Evolutionary conservation across 1,140 invertebrate species (phyloP), one percentile per base, ranked within the genome.

Genomic region (Linepithema humile): DNA sequence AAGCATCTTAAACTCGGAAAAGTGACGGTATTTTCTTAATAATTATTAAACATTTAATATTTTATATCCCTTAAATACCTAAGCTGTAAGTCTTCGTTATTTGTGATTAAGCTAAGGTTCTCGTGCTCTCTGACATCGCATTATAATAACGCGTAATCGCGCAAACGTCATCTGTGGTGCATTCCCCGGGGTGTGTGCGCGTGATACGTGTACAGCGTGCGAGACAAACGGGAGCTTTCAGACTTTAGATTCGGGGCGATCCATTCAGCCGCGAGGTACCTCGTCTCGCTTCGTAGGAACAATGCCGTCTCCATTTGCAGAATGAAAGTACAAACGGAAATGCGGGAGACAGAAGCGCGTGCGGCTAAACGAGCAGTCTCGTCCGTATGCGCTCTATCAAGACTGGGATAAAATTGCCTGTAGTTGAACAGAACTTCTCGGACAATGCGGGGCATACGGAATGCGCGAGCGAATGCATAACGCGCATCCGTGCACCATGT

Each of bases 221-320:
- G 57, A 17, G 57, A 60, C 57, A 60, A 60, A 60, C 57, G 26
- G 59, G 59, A 23, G 32, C 59, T 62, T 38, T 62, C 59, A 38
- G 59, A 38, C 32, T 62, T 62, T 35, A 62, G 59, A 62, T 23
- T 55, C 53, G 53, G 10, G 10, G 23, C n/a, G 53, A 55, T 62
- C 59, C 59, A 62, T 60, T 60, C 57, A 60, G 29, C 17, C 3
- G 57, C 32, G 57, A 20, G 12, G n/a, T 17, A 15, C 10, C 32
- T 26, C 57, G 29, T 17, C 57, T 32, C 29, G 26, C 17, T 5
- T 32, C 57, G 12, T 32, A 29, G 29, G 32, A 60, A 60, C 57
- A 60, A 60, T 60, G 57, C 29, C 26, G 57, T 15, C 29, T 60
- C 57, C 57, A 60, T 60, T 60, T 60, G 43, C 43, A 15, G 43